phyloP scores from a whole-genome alignment of 2,888 invertebrate species.

The Chrysodeixis includens region DNA sequence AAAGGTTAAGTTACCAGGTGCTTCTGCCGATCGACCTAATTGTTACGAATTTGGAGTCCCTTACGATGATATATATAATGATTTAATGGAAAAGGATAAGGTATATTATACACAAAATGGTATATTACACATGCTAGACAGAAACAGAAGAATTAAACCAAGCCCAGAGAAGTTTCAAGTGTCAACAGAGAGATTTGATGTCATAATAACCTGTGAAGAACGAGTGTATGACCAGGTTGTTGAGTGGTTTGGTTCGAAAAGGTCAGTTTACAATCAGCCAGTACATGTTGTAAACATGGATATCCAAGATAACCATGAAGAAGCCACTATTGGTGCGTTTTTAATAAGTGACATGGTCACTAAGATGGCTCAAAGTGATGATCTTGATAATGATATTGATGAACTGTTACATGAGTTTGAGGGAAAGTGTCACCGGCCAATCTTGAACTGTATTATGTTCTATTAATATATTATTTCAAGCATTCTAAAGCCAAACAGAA shows the following conservation, averaged over 20 bases:
- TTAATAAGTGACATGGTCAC: conserved; percentile 98
- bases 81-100: conserved; percentile 96
- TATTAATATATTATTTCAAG: conserved; percentile 90
- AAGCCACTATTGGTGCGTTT: conserved; percentile 99
- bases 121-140: conserved; percentile 98
- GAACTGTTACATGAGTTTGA: conserved; percentile 98
- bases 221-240: conserved; percentile 99
- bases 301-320: conserved; percentile 99
- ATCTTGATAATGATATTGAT: conserved; percentile 99
- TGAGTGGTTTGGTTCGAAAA: conserved; percentile 96
- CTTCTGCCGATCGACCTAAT: conserved; percentile 97
- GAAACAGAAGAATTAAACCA: conserved; percentile 98
- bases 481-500: conserved; percentile 22
- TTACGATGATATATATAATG: conserved; percentile 98
- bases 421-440: conserved; percentile 94
- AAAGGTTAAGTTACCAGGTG: conserved; percentile 98
- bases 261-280: conserved; percentile 94
- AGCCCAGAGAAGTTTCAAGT: conserved; percentile 98
- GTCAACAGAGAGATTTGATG: conserved; percentile 96
- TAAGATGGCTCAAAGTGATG: conserved; percentile 96
- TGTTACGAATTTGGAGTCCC: conserved; percentile 98
- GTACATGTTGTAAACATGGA: conserved; percentile 99
- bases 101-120: conserved; percentile 99
- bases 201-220: conserved; percentile 99
- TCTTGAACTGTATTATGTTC: conserved; percentile 98